Evolutionary conservation across 2,113 vertebrate genomes (phyloP).

Genomic region (Perca fluviatilis): DNA sequence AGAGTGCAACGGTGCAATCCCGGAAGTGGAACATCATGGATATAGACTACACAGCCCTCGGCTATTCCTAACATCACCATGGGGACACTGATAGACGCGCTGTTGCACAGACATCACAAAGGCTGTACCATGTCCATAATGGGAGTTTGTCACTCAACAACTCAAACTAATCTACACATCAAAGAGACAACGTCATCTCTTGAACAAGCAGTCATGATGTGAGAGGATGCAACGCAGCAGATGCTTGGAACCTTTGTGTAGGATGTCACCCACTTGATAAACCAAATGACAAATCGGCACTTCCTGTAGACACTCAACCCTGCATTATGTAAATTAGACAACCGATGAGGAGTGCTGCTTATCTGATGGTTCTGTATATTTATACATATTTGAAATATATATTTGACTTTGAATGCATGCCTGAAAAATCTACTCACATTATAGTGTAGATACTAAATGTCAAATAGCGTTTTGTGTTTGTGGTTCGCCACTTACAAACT

Average conservation of each 20-base stretch:
- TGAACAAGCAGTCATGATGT: neutral
- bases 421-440: neutral
- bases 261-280: neutral
- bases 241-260: neutral
- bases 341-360: neutral
- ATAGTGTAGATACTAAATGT: neutral
- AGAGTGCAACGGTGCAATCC: too few species aligned
- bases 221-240: neutral
- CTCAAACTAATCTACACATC: conserved; percentile 14
- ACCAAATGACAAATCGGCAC: neutral
- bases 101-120: conserved; percentile 16
- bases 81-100: conserved; percentile 27
- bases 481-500: too few species aligned
- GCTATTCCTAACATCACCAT: conserved; percentile 57
- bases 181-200: conserved; percentile 7
- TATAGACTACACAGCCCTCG: conserved; percentile 22
- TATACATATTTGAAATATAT: neutral
- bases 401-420: neutral
- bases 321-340: neutral
- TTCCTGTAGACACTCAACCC: neutral
- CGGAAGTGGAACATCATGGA: too few species aligned
- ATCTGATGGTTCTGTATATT: neutral
- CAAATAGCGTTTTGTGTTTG: neutral
- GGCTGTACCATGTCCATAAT: conserved; percentile 3
- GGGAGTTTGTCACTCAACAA: conserved; percentile 7